A percentile compares a stretch with the other conserved stretches of the same genome.
Evolutionary conservation across 1,140 invertebrate species (phyloP).

Genomic region (Euura saliciscinereae): DNA sequence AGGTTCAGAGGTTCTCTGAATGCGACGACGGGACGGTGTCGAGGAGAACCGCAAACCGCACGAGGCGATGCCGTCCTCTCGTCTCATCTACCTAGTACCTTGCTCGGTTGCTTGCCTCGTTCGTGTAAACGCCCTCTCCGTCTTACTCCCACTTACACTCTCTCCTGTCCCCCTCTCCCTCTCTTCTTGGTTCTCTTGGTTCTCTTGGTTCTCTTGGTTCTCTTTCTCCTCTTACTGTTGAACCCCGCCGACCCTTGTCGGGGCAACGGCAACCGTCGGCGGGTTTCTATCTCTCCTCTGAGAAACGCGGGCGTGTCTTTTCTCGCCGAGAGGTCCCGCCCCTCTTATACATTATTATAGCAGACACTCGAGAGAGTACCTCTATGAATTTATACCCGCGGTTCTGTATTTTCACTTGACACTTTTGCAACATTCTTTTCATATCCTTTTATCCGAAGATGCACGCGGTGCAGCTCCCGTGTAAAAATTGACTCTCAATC

Average conservation of each 20-base stretch:
- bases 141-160: conserved; percentile 26
- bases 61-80: conserved; percentile 1
- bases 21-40: neutral
- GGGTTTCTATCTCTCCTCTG: conserved; percentile 34
- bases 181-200: conserved; percentile 2
- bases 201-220: neutral
- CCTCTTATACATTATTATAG: conserved; percentile 61
- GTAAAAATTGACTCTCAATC: no score
- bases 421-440: no score
- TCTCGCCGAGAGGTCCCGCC: conserved; percentile 36
- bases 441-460: no score
- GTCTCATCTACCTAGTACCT: neutral
- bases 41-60: conserved; percentile 1
- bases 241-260: conserved; percentile 2
- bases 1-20: neutral
- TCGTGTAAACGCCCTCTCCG: conserved; percentile 14
- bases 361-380: conserved; percentile 33
- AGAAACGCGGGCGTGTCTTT: conserved; percentile 13
- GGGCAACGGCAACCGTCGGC: conserved; percentile 23
- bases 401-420: conserved; percentile 2
- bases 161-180: conserved; percentile 25
- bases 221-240: neutral
- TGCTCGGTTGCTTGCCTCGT: neutral
- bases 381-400: conserved; percentile 58
- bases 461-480: no score